Base-by-base conservation (phyloP, 1,140 invertebrate species). In the Trachymyrmex cornetzi region DNA sequence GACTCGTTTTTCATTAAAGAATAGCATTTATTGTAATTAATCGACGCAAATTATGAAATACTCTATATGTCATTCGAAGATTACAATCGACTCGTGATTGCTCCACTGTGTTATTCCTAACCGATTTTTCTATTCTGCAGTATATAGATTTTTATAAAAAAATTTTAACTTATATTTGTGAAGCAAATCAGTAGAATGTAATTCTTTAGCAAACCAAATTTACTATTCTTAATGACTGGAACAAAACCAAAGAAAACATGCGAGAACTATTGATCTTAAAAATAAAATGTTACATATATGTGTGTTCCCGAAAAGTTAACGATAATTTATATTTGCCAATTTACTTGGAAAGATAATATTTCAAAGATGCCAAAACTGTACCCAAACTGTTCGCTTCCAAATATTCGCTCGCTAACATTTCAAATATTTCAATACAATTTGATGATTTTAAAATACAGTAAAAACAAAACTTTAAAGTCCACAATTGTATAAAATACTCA, bases 71-170 rank as follows among this genome's bases (percentile, higher is more conserved):
- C 38, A 57, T 82, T 77, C 85, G 53, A 85, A 61, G 14, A 82
- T 77, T 74, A 59, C 24, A 61, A 77, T 88, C 63, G 50, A 44
- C 64, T 72, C 85, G 72, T 80, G 87, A 34, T 86, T 87, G 82
- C 90, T 44, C 66, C 55, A 87, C 14, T 90, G 57, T 80, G 75
- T 88, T 63, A 90, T 87, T 87, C 64, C 50, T 53, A 53, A 86
- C 24, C 50, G 57, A 63, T 88, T 81, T 74, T 27, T 69, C 87
- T 63, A 81, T 81, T 90, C 69, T 59, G 69, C 64, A 50, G 19
- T 77, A 88, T 59, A 80, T 85, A 90, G 69, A 87, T 89, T 90
- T 90, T 90, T 90, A 88, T 81, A 85, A 85, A 61, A 6, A 24
- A 72, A 64, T 48, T 69, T 19, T 44, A 77, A 64, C 12, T 64